Evolutionary conservation across 2,888 invertebrate genomes (phyloP), one percentile per base, ranked within the genome.

Genomic region (Chironomus riparius): DNA sequence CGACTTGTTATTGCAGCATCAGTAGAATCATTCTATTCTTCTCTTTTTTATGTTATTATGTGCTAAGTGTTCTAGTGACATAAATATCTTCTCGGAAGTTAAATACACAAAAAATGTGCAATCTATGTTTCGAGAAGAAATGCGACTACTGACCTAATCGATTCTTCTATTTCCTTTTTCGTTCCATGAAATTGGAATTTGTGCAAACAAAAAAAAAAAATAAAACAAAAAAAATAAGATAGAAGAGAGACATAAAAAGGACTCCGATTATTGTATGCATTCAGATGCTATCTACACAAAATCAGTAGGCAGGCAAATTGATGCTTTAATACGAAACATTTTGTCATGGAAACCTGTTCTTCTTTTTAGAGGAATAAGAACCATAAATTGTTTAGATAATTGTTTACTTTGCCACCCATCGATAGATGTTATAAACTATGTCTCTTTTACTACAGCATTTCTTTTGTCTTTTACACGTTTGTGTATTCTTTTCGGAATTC

Each of bases 351-450:
- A 65, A 65, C 65, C 65, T 65, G 65, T 65, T 65, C 21, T 13
- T 13, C 2, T n/a, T n/a, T 21, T 21, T 21, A 15, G 22, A 24
- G 56, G 22, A 65, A 18, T 24, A 21, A 73, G 72, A 73, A 18
- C 62, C 72, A 73, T 62, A 73, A 73, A 73, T 73, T 71, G 71
- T 56, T 71, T 50, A 56, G 71, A 71, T 71, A 71, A 71, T 74
- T 74, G 74, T 74, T 74, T 74, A 15, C 48, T 74, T 48, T 74
- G 74, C 74, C 74, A 74, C 74, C 74, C 74, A 74, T 74, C 74
- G 74, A 68, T 74, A 74, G 50, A 73, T 73, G 72, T 47, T 73
- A 48, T 48, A 61, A 65, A 65, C 65, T 65, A 24, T 73, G 62
- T 50, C 24, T 21, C 70, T 50, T 50, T 70, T 48, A n/a, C 47